Evolutionary conservation across 2,113 vertebrate species (phyloP).

Genomic region (Cyphomyrus discorhynchus): DNA sequence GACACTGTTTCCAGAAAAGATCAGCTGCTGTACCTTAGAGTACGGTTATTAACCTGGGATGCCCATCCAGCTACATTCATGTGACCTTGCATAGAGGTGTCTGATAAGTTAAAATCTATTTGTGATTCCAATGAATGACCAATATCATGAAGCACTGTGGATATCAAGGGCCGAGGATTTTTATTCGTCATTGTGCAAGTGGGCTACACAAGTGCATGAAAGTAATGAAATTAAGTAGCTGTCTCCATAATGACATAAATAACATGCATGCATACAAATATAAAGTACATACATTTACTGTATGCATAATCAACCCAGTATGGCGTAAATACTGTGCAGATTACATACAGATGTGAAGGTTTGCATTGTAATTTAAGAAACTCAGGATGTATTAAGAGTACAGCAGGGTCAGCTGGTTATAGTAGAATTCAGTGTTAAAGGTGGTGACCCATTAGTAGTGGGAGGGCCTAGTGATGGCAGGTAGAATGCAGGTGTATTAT

Average conservation of each 20-base stretch:
- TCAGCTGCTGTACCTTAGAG: background rate
- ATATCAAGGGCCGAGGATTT: background rate
- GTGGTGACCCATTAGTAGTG: background rate
- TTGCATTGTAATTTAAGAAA: background rate
- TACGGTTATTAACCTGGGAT: background rate
- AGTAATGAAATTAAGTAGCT: background rate
- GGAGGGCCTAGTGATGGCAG: background rate
- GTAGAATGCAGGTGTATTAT: background rate
- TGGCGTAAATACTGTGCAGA: background rate
- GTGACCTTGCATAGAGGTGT: background rate
- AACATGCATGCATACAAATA: background rate
- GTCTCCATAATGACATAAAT: background rate
- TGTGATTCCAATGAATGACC: background rate
- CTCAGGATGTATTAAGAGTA: background rate
- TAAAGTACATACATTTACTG: background rate
- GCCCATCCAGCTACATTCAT: background rate
- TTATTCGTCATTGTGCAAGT: background rate
- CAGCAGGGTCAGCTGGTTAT: background rate
- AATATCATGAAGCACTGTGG: background rate
- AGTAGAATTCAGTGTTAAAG: background rate
- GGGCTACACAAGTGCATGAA: background rate
- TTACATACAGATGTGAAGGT: background rate
- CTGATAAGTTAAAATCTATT: background rate
- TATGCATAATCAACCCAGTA: background rate
- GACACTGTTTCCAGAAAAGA: background rate